A percentile compares a stretch with the other conserved stretches of the same genome.
These are phyloP conservation scores for Acanthisitta chloris DNA, from an alignment of 2,113 vertebrate genomes.

Conservation along the genomic window DNA sequence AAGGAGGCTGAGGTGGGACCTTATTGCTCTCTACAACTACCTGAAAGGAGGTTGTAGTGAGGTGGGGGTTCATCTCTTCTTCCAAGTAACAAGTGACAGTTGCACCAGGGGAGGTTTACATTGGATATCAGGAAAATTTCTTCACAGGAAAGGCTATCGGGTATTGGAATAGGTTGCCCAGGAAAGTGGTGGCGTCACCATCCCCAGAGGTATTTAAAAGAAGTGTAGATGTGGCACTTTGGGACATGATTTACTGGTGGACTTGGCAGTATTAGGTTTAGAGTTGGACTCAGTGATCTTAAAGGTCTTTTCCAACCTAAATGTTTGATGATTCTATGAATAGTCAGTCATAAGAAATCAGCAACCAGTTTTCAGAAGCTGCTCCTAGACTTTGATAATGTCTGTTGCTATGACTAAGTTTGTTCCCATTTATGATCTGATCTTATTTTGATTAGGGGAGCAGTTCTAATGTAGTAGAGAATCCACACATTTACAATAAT, in stretches of 20 bases:
- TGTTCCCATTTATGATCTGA: not conserved
- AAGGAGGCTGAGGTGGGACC: not conserved
- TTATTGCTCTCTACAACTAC: not conserved
- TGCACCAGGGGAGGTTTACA: not conserved
- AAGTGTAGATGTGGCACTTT: not conserved
- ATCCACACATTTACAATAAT: not conserved
- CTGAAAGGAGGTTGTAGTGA: not conserved
- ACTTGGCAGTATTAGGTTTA: not conserved
- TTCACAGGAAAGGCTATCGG: not conserved
- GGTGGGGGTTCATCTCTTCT: rapidly evolving
- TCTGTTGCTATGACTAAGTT: not conserved
- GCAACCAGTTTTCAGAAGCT: not conserved
- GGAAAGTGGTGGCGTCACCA: not conserved
- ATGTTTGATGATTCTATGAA: not conserved
- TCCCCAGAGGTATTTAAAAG: not conserved
- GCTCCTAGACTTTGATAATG: not conserved
- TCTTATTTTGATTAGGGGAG: not conserved
- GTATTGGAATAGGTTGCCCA: not conserved
- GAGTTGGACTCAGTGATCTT: not conserved
- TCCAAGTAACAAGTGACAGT: not conserved
- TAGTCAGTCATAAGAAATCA: not conserved
- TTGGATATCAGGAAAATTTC: not conserved
- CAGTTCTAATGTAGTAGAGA: not conserved
- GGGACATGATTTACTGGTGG: not conserved
- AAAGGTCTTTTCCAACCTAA: not conserved